Conservation (phyloP, 2,113 vertebrate genomes). For the Odobenus rosmarus region DNA sequence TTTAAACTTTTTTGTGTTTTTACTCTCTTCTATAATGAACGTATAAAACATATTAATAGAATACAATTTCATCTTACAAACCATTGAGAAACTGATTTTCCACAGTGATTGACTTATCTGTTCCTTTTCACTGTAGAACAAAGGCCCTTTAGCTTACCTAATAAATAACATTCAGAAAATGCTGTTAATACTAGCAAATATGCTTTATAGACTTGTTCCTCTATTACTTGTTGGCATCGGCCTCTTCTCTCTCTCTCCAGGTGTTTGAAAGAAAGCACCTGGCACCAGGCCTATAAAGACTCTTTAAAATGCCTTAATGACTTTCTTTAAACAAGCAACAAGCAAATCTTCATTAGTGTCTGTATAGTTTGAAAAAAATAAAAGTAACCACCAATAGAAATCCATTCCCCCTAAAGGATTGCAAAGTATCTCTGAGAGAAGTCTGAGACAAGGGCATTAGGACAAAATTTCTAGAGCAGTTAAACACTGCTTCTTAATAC, state of each 20-base stretch:
- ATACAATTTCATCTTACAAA: background rate
- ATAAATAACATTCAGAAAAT: background rate
- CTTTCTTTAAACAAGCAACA: background rate
- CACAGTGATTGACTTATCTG: background rate
- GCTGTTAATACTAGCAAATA: background rate
- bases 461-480: background rate
- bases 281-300: background rate
- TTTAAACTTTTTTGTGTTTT: background rate
- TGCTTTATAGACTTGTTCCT: background rate
- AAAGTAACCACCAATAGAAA: conserved; percentile 25
- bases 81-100: conserved; percentile 36
- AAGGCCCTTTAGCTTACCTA: background rate
- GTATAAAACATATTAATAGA: background rate
- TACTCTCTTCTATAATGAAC: conserved; percentile 11
- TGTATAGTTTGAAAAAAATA: background rate
- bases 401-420: background rate
- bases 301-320: background rate
- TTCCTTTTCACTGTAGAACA: background rate
- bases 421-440: background rate
- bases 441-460: background rate
- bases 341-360: background rate
- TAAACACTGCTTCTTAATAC: conserved; percentile 13
- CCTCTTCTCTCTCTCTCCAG: background rate
- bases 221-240: background rate
- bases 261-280: background rate